These are phyloP conservation scores for Cryptus armator DNA, from an alignment of 2,888 invertebrate species.

Conservation along the genomic window DNA sequence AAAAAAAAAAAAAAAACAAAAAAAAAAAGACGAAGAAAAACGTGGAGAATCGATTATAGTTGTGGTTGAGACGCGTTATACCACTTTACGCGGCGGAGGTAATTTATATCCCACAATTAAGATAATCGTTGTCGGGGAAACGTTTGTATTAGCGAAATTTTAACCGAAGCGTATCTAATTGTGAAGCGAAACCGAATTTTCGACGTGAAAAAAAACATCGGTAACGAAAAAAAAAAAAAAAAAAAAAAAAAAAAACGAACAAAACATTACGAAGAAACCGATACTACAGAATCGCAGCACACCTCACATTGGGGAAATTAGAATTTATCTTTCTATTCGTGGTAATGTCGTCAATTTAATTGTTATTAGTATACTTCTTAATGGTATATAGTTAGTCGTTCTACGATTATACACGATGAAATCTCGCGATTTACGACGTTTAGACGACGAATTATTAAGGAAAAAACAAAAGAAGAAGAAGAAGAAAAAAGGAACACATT, in stretches of 20 bases:
- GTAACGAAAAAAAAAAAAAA: slow-evolving; percentile 53
- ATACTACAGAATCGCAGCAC: slow-evolving; percentile 70
- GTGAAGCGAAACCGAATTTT: slow-evolving; percentile 56
- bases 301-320: slow-evolving; percentile 77
- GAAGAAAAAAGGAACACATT: slow-evolving; percentile 70
- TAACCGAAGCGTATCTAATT: slow-evolving; percentile 61
- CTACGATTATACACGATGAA: slow-evolving; percentile 64
- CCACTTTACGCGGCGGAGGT: slow-evolving; percentile 44
- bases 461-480: slow-evolving; percentile 74
- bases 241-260: slow-evolving; percentile 66
- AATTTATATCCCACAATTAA: slow-evolving; percentile 7
- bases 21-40: neutral
- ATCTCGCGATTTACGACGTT: slow-evolving; percentile 40
- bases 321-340: slow-evolving; percentile 67
- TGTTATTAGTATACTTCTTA: slow-evolving; percentile 68
- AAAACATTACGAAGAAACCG: slow-evolving; percentile 68
- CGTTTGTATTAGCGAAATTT: slow-evolving; percentile 68
- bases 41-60: slow-evolving; percentile 47
- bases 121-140: slow-evolving; percentile 56
- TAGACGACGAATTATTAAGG: slow-evolving; percentile 66
- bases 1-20: slow-evolving; percentile 32
- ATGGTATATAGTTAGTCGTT: slow-evolving; percentile 65
- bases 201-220: slow-evolving; percentile 36
- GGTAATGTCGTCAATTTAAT: slow-evolving; percentile 65
- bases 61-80: slow-evolving; percentile 27